phyloP scores from a whole-genome alignment of 2,888 invertebrate species.

The Dasysyrphus albostriatus region DNA sequence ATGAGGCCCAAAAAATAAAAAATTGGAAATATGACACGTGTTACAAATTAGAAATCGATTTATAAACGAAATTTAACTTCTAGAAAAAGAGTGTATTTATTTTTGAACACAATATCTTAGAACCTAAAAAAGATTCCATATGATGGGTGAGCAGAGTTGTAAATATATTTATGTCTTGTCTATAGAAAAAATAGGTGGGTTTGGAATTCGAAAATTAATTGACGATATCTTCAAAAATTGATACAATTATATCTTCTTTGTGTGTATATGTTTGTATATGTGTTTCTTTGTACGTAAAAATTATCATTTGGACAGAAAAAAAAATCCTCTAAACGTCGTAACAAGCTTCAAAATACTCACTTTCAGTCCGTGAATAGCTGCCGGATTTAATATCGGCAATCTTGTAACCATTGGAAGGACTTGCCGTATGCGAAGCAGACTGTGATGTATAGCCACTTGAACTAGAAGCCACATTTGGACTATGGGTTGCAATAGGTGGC shows the following conservation, averaged over 20 bases:
- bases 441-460: conserved; percentile 81
- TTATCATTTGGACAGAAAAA: neutral
- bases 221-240: neutral
- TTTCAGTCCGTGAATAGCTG: conserved; percentile 82
- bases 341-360: conserved; percentile 75
- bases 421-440: conserved; percentile 78
- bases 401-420: conserved; percentile 81
- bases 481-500: conserved; percentile 76
- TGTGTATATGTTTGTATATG: neutral
- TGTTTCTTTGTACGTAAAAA: neutral
- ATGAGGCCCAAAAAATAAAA: no score
- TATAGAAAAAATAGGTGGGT: neutral
- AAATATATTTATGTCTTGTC: neutral
- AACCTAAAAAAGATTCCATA: neutral
- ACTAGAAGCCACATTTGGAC: conserved; percentile 82
- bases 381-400: conserved; percentile 80
- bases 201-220: neutral
- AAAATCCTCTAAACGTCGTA: conserved; percentile 42
- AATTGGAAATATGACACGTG: no score
- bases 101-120: no score
- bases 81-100: no score
- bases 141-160: neutral
- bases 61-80: no score
- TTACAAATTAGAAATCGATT: no score
- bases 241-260: neutral